phyloP scores from a whole-genome alignment of 2,888 invertebrate genomes.

The Rhagophthalmus giganteus region DNA sequence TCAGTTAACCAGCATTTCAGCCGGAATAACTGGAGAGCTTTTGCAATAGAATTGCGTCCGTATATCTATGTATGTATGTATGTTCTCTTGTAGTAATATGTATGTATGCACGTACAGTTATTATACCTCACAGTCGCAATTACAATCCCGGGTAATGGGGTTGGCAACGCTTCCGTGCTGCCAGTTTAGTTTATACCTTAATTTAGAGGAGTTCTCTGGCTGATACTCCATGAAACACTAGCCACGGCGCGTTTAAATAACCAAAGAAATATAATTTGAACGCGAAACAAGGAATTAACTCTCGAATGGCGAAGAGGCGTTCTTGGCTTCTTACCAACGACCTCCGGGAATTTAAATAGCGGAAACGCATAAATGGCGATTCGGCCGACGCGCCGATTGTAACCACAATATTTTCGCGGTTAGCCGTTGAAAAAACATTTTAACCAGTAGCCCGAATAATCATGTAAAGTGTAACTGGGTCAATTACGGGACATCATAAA shows the following conservation, averaged over 20 bases:
- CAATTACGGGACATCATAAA: constrained; percentile 23
- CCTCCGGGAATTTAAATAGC: too few species aligned
- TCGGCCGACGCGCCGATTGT: too few species aligned
- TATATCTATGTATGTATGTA: constrained; percentile 19
- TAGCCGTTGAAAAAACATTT: neutral
- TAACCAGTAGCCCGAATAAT: constrained; percentile 4
- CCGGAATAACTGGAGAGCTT: constrained; percentile 12
- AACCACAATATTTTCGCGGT: too few species aligned
- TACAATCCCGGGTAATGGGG: constrained; percentile 35
- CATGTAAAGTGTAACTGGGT: constrained; percentile 10
- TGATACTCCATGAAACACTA: constrained; percentile 17
- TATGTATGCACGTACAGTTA: constrained; percentile 29
- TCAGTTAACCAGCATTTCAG: constrained; percentile 14
- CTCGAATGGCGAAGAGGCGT: neutral
- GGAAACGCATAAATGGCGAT: too few species aligned
- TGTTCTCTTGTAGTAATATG: constrained; percentile 20
- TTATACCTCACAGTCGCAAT: constrained; percentile 32
- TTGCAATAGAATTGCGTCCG: constrained; percentile 17
- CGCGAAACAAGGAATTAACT: constrained; percentile 27
- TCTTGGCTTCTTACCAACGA: neutral
- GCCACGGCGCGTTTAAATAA: constrained; percentile 25
- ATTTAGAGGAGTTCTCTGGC: constrained; percentile 21
- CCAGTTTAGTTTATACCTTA: constrained; percentile 30
- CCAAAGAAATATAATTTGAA: constrained; percentile 28
- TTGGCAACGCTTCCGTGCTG: constrained; percentile 30